phyloP scores from a whole-genome alignment of 2,888 invertebrate species.

The Melanostoma scalare region DNA sequence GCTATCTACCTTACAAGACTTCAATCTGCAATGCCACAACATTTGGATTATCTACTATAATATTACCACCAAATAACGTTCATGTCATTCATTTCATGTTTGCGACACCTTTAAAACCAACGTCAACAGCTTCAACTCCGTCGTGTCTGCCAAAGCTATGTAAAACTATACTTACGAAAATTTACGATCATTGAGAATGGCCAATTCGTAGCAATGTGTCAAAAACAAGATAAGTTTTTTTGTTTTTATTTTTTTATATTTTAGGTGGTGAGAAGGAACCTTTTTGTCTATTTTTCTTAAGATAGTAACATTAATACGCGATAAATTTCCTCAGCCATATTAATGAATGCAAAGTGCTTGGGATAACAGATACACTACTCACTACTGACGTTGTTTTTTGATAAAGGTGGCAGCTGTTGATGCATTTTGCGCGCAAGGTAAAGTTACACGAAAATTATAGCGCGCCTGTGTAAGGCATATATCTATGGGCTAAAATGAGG shows the following conservation, averaged over 20 bases:
- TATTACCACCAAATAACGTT: conserved; percentile 12
- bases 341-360: conserved; percentile 69
- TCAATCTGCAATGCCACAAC: conserved; percentile 53
- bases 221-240: conserved; percentile 70
- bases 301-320: conserved; percentile 62
- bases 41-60: conserved; percentile 11
- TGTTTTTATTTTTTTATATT: conserved; percentile 23
- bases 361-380: conserved; percentile 31
- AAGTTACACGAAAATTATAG: conserved; percentile 61
- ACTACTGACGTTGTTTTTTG: conserved; percentile 61
- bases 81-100: conserved; percentile 55
- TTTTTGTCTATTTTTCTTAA: conserved; percentile 63
- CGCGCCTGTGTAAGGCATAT: conserved; percentile 54
- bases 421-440: conserved; percentile 62
- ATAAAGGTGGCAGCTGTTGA: conserved; percentile 72
- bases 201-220: conserved; percentile 73
- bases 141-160: conserved; percentile 35
- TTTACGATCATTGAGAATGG: conserved; percentile 70
- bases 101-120: conserved; percentile 54
- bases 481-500: conserved; percentile 66
- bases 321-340: conserved; percentile 61
- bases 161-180: conserved; percentile 52
- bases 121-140: conserved; percentile 32
- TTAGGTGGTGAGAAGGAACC: conserved; percentile 53
- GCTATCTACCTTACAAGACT: conserved; percentile 58